phyloP scores from a whole-genome alignment of 2,888 invertebrate genomes.

The Papilio protenor region DNA sequence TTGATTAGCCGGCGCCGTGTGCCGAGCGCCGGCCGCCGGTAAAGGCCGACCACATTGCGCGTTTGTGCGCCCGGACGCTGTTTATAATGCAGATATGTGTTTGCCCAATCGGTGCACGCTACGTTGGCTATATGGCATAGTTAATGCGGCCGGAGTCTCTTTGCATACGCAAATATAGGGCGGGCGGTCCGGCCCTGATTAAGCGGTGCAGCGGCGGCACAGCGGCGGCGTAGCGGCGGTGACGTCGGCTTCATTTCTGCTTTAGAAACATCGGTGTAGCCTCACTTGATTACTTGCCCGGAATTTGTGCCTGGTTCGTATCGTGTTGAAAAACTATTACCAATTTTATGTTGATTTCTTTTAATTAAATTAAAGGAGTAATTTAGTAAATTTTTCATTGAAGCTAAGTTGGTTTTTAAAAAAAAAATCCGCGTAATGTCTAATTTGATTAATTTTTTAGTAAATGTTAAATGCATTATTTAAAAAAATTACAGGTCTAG shows the following conservation, averaged over 20 bases:
- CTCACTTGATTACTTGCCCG: conserved; percentile 73
- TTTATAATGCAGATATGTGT: conserved; percentile 86
- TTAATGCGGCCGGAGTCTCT: conserved; percentile 83
- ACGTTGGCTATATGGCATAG: conserved; percentile 84
- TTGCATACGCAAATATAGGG: conserved; percentile 85
- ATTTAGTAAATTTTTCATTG: too few species aligned
- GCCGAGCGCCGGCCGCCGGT: conserved; percentile 70
- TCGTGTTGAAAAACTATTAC: conserved; percentile 1
- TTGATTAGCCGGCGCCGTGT: conserved; percentile 76
- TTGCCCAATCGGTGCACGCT: conserved; percentile 84
- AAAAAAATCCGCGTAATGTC: background rate
- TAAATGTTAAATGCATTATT: background rate
- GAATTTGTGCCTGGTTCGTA: conserved; percentile 51
- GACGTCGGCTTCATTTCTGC: conserved; percentile 74
- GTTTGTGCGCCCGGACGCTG: conserved; percentile 82
- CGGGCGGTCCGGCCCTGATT: conserved; percentile 81
- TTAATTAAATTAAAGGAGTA: too few species aligned
- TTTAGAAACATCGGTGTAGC: conserved; percentile 61
- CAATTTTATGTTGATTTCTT: background rate
- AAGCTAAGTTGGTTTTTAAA: too few species aligned
- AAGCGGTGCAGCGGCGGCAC: conserved; percentile 78
- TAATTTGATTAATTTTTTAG: background rate
- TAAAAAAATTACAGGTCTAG: background rate
- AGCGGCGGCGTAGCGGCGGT: conserved; percentile 73
- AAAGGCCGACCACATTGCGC: conserved; percentile 83